Base-by-base conservation (phyloP, 2,113 vertebrate species). In the Acanthisitta chloris region DNA sequence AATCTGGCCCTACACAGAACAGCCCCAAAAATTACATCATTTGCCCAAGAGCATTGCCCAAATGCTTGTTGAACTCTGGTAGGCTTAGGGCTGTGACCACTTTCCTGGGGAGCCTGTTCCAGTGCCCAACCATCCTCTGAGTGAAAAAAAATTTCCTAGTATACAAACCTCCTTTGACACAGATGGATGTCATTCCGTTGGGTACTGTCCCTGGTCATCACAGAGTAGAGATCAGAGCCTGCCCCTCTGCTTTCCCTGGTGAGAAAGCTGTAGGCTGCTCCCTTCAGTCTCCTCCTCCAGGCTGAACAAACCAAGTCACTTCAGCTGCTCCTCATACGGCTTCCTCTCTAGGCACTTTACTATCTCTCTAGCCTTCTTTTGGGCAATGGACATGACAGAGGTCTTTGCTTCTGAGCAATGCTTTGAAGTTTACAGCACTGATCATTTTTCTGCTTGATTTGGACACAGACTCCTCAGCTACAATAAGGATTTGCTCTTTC, bases 101-200 rank as follows among this genome's bases (percentile, higher is more conserved):
- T 31, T 8, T 7, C 34, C 13, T 26, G 25, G 25, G 19, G 24
- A 48, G 7, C 6, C 49, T 42, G 5, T 18, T 26, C 54, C 48
- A 31, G 29, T 25, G 8, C n/a, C 40, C 9, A 19, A 0, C 4
- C 8, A 54, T 8, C 4, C 6, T n/a, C 64, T 45, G 55, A 19
- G 12, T 9, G 13, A 55, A 40, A 20, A 71, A 31, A 0, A 3
- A 20, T 78, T 11, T 29, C 29, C 29, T 71, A 8, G 21, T 21
- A 12, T 8, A 12, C 29, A 17, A 87, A 11, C 18, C 12, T 17
- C 1, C 8, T 15, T 24, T 48, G 1, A 14, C 31, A 48, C 34
- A 64, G 7, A 19, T 64, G 31, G 40, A 61, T 18, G 18, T 28
- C 4, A 0, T 46, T 13, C 15, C 15, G 18, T n/a, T 7, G 0